Base-by-base conservation (phyloP, 2,888 invertebrate species). In the Ennomos fuscantarius region DNA sequence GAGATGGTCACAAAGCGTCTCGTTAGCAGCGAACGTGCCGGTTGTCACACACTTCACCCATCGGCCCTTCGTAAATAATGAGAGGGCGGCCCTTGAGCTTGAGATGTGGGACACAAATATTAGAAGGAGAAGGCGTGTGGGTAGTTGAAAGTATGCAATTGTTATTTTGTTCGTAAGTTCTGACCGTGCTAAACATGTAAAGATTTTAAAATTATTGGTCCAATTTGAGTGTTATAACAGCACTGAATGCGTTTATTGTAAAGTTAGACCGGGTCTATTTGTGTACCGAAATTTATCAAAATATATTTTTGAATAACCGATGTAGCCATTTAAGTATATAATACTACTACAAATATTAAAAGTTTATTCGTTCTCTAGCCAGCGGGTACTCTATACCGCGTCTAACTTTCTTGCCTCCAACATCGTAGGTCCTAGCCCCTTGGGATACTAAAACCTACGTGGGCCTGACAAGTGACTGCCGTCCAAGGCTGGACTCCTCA, bases 1-100 rank as follows among this genome's bases (percentile, higher is more conserved):
- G 80, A 83, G 89, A 87, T 86, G 89, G 87, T 88, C 91, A 92
- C 92, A 92, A 92, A 91, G 87, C 89, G 86, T 91, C 92, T 93
- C 92, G 92, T 93, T 93, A 93, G 89, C 82, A 84, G 63, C 84
- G 88, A 83, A 92, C 92, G 92, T 92, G 92, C 89, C 89, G 87
- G 82, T 78, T 84, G 89, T 89, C 92, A 87, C 89, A 86, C 89
- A 87, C 89, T 88, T 86, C 87, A 89, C 78, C 87, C 85, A 85
- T 86, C 88, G 86, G 90, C 88, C 90, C 91, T 90, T 89, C 89
- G 88, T 90, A 92, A 92, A 91, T 92, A 92, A 91, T 92, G 89
- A 90, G 90, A 81, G 85, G 86, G 85, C 76, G 74, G 80, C 83
- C 82, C 81, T 84, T 78, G 70, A 73, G 68, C 69, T 74, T 71